Base-by-base conservation (phyloP, 2,888 invertebrate genomes). In the Mamestra brassicae region DNA sequence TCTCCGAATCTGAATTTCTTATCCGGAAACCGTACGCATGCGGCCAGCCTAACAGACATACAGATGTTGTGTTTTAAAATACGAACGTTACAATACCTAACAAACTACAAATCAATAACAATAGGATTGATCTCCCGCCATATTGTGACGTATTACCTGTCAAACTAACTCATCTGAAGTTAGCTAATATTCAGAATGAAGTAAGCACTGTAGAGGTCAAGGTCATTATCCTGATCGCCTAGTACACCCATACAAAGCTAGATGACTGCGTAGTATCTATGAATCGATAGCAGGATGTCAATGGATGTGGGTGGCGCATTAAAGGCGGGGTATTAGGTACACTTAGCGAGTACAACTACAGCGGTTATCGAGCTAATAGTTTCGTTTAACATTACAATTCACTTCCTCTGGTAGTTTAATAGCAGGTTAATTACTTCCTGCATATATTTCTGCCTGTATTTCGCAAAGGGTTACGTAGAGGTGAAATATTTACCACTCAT, bases 261-360 rank as follows among this genome's bases (percentile, higher is more conserved):
- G 52, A 50, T 65, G 13, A 45, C 34, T 54, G 34, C 42, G 36
- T 55, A 78, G 8, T 38, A 17, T 52, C 13, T 26, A 45, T 15
- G 13, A 74, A 78, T 78, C 63, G 58, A 68, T 80, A 55, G 11
- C 50, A 68, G 74, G 68, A 74, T 62, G 11, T 65, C 55, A 78
- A 62, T 72, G 61, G 55, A 26, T 26, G 68, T 74, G 74, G 80
- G 68, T 34, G 50, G 47, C 26, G 47, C 74, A 58, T 55, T 80
- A 55, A 52, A 74, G 80, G 63, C 45, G 80, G 11, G 63, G 50
- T 55, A 45, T 36, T 55, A 74, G 1, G 26, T 74, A 80, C 68
- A 80, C 47, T 80, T 67, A 54, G 17, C 17, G 13, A 54, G 5
- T 55, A 57, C 60, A 78, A 36, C 50, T 64, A 50, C 52, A 26